A percentile compares a stretch with the other conserved stretches of the same genome.
Conservation (phyloP, 2,888 invertebrate species). For the Asteroscopus sphinx region DNA sequence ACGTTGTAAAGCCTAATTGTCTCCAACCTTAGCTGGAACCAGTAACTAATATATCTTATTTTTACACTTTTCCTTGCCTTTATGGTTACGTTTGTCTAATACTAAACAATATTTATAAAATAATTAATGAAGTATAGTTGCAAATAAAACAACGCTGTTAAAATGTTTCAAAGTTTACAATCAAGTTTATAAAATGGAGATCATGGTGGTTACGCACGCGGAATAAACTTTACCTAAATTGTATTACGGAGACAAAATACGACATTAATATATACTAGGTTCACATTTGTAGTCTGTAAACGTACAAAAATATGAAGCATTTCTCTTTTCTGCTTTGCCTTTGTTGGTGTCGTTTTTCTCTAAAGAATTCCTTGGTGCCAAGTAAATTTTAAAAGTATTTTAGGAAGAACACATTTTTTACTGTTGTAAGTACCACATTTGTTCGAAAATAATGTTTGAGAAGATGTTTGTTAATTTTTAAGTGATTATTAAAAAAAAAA, state of each 20-base stretch:
- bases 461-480: neutral
- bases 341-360: slow-evolving; percentile 20
- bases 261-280: slow-evolving; percentile 20
- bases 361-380: slow-evolving; percentile 22
- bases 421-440: slow-evolving; percentile 22
- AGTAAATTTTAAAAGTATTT: slow-evolving; percentile 15
- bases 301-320: slow-evolving; percentile 23
- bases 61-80: slow-evolving; percentile 27
- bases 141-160: slow-evolving; percentile 39
- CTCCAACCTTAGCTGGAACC: no score
- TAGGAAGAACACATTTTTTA: neutral
- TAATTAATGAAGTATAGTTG: no score
- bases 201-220: slow-evolving; percentile 20
- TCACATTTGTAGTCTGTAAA: slow-evolving; percentile 11
- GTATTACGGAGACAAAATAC: slow-evolving; percentile 25
- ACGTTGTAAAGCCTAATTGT: no score
- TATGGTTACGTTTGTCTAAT: no score
- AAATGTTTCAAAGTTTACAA: slow-evolving; percentile 35
- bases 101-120: no score
- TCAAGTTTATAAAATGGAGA: slow-evolving; percentile 33
- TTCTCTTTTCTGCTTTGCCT: slow-evolving; percentile 20
- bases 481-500: neutral
- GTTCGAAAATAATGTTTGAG: neutral
- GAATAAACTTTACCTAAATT: slow-evolving; percentile 37
- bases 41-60: no score